phyloP scores from a whole-genome alignment of 2,113 vertebrate genomes.

The Panthera uncia region DNA sequence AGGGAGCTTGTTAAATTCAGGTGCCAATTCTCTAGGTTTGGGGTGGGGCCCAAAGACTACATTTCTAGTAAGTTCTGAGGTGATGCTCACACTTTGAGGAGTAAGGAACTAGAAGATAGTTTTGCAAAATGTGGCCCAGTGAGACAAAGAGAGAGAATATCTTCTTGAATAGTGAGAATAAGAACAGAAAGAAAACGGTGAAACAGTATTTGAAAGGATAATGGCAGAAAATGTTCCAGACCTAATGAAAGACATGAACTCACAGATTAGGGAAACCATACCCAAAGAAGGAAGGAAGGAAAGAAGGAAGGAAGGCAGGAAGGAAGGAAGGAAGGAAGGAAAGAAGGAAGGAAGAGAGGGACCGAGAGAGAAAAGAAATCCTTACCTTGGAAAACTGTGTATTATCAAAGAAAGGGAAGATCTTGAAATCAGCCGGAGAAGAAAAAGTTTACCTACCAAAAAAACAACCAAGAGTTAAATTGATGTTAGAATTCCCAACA shows the following conservation, averaged over 20 bases:
- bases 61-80: neutral
- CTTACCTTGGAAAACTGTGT: neutral
- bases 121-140: neutral
- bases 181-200: neutral
- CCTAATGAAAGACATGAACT: neutral
- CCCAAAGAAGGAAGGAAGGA: neutral
- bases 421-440: neutral
- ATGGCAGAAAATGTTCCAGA: neutral
- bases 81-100: neutral
- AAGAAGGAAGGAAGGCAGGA: no score
- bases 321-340: neutral
- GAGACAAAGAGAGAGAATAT: neutral
- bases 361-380: neutral
- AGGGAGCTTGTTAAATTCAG: neutral
- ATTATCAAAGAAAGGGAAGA: neutral
- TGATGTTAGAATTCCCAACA: neutral
- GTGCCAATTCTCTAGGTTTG: neutral
- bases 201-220: slow-evolving; percentile 15
- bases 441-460: neutral
- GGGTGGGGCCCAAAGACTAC: neutral
- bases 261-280: neutral
- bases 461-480: neutral
- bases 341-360: fast-evolving
- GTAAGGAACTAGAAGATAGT: neutral
- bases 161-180: neutral